A percentile compares a stretch with the other conserved stretches of the same genome.
phyloP scores from a whole-genome alignment of 1,140 invertebrate species.

The Heliconius melpomene region DNA sequence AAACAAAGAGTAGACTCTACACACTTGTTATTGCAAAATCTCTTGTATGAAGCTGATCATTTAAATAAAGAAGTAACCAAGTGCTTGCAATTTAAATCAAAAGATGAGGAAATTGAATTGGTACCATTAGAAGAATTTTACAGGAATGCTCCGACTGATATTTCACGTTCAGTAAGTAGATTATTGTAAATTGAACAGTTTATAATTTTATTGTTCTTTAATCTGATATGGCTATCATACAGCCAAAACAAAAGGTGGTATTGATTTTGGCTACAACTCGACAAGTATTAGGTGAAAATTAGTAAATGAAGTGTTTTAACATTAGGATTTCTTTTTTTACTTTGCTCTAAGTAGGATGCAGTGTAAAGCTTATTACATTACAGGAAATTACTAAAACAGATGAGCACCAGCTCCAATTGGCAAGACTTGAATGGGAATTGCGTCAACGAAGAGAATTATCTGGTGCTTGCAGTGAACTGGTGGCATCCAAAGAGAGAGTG shows the following conservation, averaged over 20 bases:
- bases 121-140: conserved; percentile 93
- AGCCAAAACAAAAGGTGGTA: too few species aligned
- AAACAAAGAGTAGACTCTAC: conserved; percentile 94
- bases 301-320: too few species aligned
- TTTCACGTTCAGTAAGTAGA: conserved; percentile 85
- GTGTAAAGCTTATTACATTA: not conserved
- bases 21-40: conserved; percentile 95
- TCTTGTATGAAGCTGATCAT: conserved; percentile 97
- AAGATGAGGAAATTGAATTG: conserved; percentile 95
- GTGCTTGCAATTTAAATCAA: conserved; percentile 96
- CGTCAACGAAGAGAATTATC: conserved; percentile 93
- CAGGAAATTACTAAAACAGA: conserved; percentile 86
- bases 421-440: conserved; percentile 95
- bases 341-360: too few species aligned
- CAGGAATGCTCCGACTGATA: conserved; percentile 87
- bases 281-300: too few species aligned
- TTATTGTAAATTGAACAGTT: not conserved
- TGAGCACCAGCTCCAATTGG: conserved; percentile 91
- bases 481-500: conserved; percentile 89
- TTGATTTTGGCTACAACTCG: too few species aligned
- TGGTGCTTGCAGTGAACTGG: conserved; percentile 87
- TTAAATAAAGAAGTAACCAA: conserved; percentile 96
- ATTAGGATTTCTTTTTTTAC: too few species aligned
- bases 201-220: not conserved
- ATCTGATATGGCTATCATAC: not conserved